A percentile compares a stretch with the other conserved stretches of the same genome.
Conservation (phyloP, 2,113 vertebrate species). For the Halichoerus grypus region DNA sequence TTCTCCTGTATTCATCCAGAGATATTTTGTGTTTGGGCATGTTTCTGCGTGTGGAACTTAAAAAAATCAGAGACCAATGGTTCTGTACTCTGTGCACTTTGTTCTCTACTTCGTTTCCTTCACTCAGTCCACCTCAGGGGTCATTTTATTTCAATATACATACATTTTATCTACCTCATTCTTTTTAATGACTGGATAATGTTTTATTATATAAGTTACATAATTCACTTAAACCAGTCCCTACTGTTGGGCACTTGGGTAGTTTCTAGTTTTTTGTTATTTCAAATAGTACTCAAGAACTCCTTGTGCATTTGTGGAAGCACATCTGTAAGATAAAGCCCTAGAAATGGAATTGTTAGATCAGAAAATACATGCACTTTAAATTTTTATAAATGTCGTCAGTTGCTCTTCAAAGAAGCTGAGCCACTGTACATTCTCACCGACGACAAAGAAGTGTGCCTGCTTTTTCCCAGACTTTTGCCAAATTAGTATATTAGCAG, state of each 20-base stretch:
- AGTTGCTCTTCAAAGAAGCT: not conserved
- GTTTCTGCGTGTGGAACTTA: not conserved
- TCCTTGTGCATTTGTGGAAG: not conserved
- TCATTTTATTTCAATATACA: not conserved
- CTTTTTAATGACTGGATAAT: not conserved
- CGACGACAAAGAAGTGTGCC: not conserved
- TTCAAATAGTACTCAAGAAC: not conserved
- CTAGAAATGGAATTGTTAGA: not conserved
- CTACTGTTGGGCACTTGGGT: not conserved
- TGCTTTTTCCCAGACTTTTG: not conserved
- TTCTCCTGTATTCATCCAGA: not conserved
- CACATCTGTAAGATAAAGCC: not conserved
- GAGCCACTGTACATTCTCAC: not conserved
- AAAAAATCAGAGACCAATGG: not conserved
- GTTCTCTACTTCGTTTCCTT: not conserved
- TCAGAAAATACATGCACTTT: not conserved
- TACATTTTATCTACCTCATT: not conserved
- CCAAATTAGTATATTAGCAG: not conserved
- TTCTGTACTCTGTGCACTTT: not conserved
- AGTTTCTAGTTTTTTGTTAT: constrained; percentile 39
- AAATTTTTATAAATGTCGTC: not conserved
- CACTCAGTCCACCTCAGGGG: not conserved
- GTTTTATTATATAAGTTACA: not conserved
- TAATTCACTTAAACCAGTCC: not conserved
- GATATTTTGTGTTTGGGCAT: not conserved